Base-by-base conservation (phyloP, 2,797 vertebrate genomes). In the Luscinia megarhynchos region DNA sequence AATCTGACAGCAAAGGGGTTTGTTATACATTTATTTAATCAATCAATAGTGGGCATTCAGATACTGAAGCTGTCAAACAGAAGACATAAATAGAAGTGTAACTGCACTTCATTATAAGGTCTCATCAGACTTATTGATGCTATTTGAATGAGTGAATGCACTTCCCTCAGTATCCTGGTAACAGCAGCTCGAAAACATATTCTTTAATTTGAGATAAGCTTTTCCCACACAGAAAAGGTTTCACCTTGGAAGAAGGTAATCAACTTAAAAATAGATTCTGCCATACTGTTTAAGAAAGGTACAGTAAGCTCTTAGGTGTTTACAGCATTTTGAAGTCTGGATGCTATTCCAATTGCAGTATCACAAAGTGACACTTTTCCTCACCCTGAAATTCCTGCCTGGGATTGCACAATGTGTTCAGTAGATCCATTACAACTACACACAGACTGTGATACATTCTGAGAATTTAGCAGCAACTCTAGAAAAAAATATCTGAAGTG, bases 1-100 rank as follows among this genome's bases (percentile, higher is more conserved):
- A 87, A 84, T 93, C 76, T 94, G 93, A 96, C 93, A 97, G 93
- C 84, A 80, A 83, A 96, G 43, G 83, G 24, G 72, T 73, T 96
- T 94, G 84, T 43, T 96, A 95, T 87, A 94, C 72, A 68, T 86
- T 86, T 93, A 80, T 6, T 53, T 66, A 67, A 86, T 94, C 95
- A 94, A 87, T 90, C 87, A 94, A 34, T 79, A 90, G 83, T 68
- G 79, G 48, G 53, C 91, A 95, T 97, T 97, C 88, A 85, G 82
- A 83, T 40, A 77, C 41, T 50, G 75, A 55, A n/a, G 53, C n/a
- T 76, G 63, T 63, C 78, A 64, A 93, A 83, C 8, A 54, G 38
- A 26, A 61, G 72, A 63, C 62, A 80, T 34, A 91, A 94, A 78
- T 29, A 90, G 54, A 77, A 66, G 32, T 46, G 40, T 77, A 81